Evolutionary conservation across 2,797 vertebrate species (phyloP).

Genomic region (Tamandua tetradactyla): DNA sequence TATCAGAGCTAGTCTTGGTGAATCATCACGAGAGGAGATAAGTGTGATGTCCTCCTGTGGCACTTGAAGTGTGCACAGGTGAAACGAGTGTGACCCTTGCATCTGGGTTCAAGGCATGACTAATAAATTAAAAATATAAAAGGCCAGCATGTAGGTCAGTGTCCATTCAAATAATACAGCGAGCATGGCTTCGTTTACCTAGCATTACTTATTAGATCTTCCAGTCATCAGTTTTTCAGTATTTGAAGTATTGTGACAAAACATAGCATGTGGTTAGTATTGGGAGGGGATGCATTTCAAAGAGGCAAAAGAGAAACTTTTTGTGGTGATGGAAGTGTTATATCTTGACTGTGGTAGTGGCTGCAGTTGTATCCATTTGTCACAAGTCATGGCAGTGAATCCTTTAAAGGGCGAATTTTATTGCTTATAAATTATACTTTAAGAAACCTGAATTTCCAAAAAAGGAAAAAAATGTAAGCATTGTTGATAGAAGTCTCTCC

Average conservation of each 20-base stretch:
- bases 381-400: background rate
- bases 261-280: background rate
- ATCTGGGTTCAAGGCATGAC: background rate
- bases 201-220: fast-evolving
- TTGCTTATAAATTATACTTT: background rate
- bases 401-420: background rate
- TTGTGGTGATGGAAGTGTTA: background rate
- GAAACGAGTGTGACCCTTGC: background rate
- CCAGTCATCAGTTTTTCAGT: background rate
- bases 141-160: background rate
- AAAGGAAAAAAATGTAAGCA: background rate
- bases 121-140: background rate
- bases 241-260: background rate
- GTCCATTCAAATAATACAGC: background rate
- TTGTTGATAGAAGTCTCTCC: background rate
- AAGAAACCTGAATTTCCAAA: background rate
- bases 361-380: background rate
- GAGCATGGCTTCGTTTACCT: background rate
- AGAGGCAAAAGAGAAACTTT: background rate
- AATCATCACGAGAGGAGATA: slow-evolving; percentile 67
- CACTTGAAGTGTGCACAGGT: slow-evolving; percentile 63
- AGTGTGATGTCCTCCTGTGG: slow-evolving; percentile 78
- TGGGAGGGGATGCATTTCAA: background rate
- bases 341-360: background rate
- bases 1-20: slow-evolving; percentile 8